phyloP scores from a whole-genome alignment of 2,113 vertebrate genomes.

The Scophthalmus maximus region DNA sequence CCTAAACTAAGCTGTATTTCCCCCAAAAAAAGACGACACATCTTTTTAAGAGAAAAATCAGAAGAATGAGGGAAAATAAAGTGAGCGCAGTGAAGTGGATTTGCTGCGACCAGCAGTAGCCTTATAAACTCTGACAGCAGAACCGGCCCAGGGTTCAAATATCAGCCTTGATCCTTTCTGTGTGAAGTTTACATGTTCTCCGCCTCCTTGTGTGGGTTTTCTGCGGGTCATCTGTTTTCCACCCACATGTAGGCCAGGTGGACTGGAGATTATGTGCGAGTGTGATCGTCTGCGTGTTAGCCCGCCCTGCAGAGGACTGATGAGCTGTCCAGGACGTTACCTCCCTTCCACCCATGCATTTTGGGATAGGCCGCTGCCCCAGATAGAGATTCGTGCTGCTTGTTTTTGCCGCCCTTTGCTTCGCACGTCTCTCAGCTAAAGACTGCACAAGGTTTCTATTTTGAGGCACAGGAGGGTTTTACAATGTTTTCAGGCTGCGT shows the following conservation, averaged over 20 bases:
- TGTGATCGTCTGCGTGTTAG: slow-evolving; percentile 18
- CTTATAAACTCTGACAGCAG: slow-evolving; percentile 52
- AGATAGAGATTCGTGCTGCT: slow-evolving; percentile 17
- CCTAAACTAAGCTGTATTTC: background rate
- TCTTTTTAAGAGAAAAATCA: background rate
- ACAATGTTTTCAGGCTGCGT: slow-evolving; percentile 41
- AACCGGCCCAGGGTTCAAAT: slow-evolving; percentile 51
- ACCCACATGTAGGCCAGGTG: slow-evolving; percentile 69
- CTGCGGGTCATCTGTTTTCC: slow-evolving; percentile 65
- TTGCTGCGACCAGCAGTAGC: slow-evolving; percentile 48
- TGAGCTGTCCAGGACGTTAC: slow-evolving; percentile 51
- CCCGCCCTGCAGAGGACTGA: slow-evolving; percentile 43
- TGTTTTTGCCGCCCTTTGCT: slow-evolving; percentile 28
- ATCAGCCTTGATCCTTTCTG: slow-evolving; percentile 58
- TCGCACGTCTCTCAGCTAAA: background rate
- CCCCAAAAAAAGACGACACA: background rate
- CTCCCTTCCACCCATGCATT: slow-evolving; percentile 34
- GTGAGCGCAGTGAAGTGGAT: slow-evolving; percentile 29
- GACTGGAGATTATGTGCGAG: slow-evolving; percentile 53
- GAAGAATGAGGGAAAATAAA: background rate
- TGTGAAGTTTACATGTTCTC: slow-evolving; percentile 67
- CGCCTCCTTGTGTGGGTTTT: slow-evolving; percentile 49
- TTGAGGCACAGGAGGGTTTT: slow-evolving; percentile 34
- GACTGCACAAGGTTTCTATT: slow-evolving; percentile 46
- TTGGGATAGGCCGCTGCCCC: slow-evolving; percentile 33